phyloP scores from a whole-genome alignment of 1,140 invertebrate genomes.

The Battus philenor region DNA sequence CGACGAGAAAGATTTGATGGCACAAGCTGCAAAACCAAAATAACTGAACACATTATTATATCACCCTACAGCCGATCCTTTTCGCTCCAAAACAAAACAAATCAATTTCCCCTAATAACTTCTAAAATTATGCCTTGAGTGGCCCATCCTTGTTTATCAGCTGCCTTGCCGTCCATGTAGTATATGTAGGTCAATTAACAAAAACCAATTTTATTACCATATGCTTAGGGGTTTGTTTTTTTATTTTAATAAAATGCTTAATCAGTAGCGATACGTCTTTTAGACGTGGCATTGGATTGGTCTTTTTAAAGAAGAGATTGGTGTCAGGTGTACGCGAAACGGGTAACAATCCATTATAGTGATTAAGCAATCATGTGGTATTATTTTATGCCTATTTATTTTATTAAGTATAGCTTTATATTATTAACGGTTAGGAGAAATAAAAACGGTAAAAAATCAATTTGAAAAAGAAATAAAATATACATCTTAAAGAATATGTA shows the following conservation, averaged over 20 bases:
- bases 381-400: no score
- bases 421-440: no score
- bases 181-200: slow-evolving; percentile 50
- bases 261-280: slow-evolving; percentile 42
- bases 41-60: slow-evolving; percentile 58
- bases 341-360: no score
- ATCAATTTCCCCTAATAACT: slow-evolving; percentile 54
- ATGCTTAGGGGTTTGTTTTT: slow-evolving; percentile 23
- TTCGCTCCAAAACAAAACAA: slow-evolving; percentile 53
- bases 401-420: no score
- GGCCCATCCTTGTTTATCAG: slow-evolving; percentile 57
- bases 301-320: slow-evolving; percentile 38
- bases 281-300: slow-evolving; percentile 36
- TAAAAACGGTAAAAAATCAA: no score
- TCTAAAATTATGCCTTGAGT: slow-evolving; percentile 53
- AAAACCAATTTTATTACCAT: slow-evolving; percentile 20
- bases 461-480: no score
- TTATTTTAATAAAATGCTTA: neutral
- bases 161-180: slow-evolving; percentile 52
- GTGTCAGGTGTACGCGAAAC: no score
- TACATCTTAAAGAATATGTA: no score
- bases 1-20: slow-evolving; percentile 45
- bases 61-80: slow-evolving; percentile 35
- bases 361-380: no score
- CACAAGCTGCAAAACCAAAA: slow-evolving; percentile 62